phyloP scores from a whole-genome alignment of 2,113 vertebrate species.

The Semnornis frantzii region DNA sequence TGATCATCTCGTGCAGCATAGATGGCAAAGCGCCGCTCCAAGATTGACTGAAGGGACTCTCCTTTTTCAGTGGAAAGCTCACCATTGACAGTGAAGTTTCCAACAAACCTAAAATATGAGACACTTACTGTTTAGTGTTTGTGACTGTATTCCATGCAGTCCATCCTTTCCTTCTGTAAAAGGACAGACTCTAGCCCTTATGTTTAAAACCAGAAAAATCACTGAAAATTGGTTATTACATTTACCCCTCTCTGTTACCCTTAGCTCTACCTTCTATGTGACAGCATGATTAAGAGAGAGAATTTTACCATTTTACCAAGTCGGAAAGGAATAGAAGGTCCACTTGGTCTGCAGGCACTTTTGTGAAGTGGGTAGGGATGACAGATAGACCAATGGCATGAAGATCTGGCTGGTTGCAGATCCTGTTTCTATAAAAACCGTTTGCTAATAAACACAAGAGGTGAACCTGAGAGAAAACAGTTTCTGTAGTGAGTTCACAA shows the following conservation, averaged over 20 bases:
- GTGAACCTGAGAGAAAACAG: constrained; percentile 83
- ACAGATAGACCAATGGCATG: constrained; percentile 88
- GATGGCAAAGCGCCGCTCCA: constrained; percentile 86
- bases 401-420: constrained; percentile 87
- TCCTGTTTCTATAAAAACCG: constrained; percentile 84
- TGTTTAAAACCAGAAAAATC: background rate
- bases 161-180: background rate
- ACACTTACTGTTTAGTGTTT: background rate
- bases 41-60: constrained; percentile 66
- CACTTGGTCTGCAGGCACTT: constrained; percentile 68
- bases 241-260: background rate
- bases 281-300: background rate
- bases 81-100: constrained; percentile 86
- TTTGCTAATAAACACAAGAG: constrained; percentile 91
- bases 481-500: background rate
- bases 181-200: background rate
- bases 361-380: constrained; percentile 80
- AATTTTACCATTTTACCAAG: constrained; percentile 87
- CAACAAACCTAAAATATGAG: constrained; percentile 79
- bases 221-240: background rate
- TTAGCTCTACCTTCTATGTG: background rate
- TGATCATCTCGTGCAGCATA: constrained; percentile 82
- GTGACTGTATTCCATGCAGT: background rate
- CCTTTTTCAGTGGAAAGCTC: constrained; percentile 78
- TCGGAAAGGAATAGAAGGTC: constrained; percentile 80